Evolutionary conservation across 2,888 invertebrate species (phyloP), one percentile per base, ranked within the genome.

Genomic region (Andrena praecox): DNA sequence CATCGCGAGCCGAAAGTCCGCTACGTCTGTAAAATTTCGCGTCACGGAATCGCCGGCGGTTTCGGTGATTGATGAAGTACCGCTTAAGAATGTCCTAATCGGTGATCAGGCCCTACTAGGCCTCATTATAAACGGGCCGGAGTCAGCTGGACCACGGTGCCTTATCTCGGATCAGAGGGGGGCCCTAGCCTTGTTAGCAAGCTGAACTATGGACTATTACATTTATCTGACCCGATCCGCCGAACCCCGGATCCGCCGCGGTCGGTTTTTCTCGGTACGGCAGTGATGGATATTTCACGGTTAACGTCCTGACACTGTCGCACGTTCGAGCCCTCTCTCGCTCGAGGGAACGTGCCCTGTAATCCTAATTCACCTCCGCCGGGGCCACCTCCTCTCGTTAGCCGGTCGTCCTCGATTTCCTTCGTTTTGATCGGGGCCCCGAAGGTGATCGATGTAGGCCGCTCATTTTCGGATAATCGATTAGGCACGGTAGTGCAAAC

Each of bases 41-140:
- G 81, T 81, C 74, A 76, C 70, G 71, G 77, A 86, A 87, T 86
- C 81, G 79, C 83, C 85, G 76, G 85, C 80, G 80, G 79, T 87
- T 81, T 75, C 54, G 84, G 89, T 93, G 93, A 93, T 93, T 89
- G 93, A 93, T 93, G 91, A 89, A 90, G 90, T 90, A 90, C 88
- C 89, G 85, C 73, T 84, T 85, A 90, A 91, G 92, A 92, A 93
- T 93, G 90, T 88, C 89, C 91, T 93, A 93, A 93, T 93, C 93
- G 93, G 89, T 89, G 91, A 92, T 92, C 92, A 87, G 85, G 87
- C 85, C 88, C 90, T 87, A 88, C 84, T 89, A 88, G 78, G 85
- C 77, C 91, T 91, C 91, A 91, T 91, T 91, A 91, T 91, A 89
- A 91, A 84, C 85, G 85, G 84, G 20, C 84, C 56, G 77, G 70